Conservation (phyloP, 2,797 vertebrate species). For the Microchirus variegatus region DNA sequence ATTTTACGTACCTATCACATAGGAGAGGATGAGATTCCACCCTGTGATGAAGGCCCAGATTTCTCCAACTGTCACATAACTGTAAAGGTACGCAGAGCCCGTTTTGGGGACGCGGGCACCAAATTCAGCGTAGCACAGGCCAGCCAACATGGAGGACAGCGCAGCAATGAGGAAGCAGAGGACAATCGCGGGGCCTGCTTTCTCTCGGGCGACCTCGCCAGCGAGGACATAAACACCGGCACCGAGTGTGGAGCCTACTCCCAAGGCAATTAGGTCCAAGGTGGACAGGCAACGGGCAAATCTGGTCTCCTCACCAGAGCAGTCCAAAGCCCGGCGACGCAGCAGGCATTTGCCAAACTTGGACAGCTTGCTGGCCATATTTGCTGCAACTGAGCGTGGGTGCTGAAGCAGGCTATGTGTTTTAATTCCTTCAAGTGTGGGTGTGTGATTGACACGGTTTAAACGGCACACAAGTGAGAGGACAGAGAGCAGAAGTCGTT, state of each 20-base stretch:
- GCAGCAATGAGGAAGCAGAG: slow-evolving; percentile 95
- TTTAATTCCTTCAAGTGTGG: slow-evolving; percentile 47
- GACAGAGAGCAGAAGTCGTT: slow-evolving; percentile 19
- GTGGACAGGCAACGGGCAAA: slow-evolving; percentile 93
- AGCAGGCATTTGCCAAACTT: slow-evolving; percentile 85
- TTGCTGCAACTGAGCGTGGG: slow-evolving; percentile 57
- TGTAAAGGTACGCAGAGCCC: slow-evolving; percentile 96
- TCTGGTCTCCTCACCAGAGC: slow-evolving; percentile 79
- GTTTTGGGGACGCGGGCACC: slow-evolving; percentile 95
- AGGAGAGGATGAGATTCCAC: slow-evolving; percentile 98
- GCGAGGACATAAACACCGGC: slow-evolving; percentile 94
- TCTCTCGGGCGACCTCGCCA: slow-evolving; percentile 92
- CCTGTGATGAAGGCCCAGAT: slow-evolving; percentile 98
- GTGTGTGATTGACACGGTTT: slow-evolving; percentile 46
- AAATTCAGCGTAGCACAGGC: slow-evolving; percentile 96
- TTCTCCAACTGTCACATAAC: slow-evolving; percentile 96
- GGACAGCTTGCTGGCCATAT: slow-evolving; percentile 71
- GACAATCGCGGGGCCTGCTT: slow-evolving; percentile 92
- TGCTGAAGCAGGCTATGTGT: slow-evolving; percentile 28
- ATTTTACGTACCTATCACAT: slow-evolving; percentile 88
- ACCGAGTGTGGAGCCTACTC: slow-evolving; percentile 93
- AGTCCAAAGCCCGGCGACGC: slow-evolving; percentile 85
- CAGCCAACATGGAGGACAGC: slow-evolving; percentile 92
- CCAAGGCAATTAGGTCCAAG: slow-evolving; percentile 91
- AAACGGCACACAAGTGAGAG: slow-evolving; percentile 22